Evolutionary conservation across 2,797 vertebrate genomes (phyloP).

Genomic region (Lepilemur ruficaudatus): DNA sequence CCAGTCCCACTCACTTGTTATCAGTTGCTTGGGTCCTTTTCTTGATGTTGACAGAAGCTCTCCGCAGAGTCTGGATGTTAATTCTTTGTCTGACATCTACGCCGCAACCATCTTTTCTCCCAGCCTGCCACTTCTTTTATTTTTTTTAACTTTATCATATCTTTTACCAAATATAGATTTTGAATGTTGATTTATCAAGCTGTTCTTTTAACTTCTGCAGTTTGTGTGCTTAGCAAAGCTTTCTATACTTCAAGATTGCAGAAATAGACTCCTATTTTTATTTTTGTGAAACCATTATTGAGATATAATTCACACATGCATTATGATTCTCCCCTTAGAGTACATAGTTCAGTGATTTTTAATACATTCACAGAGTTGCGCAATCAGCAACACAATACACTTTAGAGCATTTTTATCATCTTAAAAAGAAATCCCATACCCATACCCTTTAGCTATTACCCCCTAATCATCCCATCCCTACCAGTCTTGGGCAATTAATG

Average conservation of each 20-base stretch:
- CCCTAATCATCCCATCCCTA: neutral
- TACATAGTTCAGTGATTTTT: neutral
- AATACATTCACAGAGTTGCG: neutral
- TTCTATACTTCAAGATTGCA: conserved; percentile 44
- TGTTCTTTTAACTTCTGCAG: conserved; percentile 71
- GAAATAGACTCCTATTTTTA: conserved; percentile 61
- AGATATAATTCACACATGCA: conserved; percentile 41
- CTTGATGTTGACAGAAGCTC: neutral
- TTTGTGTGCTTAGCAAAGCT: conserved; percentile 61
- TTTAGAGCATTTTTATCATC: neutral
- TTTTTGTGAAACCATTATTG: conserved; percentile 52
- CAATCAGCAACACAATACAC: neutral
- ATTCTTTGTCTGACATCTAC: neutral
- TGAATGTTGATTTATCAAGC: conserved; percentile 76
- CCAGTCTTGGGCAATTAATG: neutral
- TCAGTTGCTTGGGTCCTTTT: neutral
- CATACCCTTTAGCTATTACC: neutral
- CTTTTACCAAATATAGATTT: conserved; percentile 69
- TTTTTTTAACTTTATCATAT: conserved; percentile 46
- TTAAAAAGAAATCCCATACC: neutral
- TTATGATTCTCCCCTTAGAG: neutral
- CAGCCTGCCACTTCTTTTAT: conserved; percentile 43
- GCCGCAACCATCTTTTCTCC: conserved; percentile 35
- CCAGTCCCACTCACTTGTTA: neutral
- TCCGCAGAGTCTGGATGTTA: neutral